Conservation (phyloP, 2,113 vertebrate species). For the Sander vitreus region DNA sequence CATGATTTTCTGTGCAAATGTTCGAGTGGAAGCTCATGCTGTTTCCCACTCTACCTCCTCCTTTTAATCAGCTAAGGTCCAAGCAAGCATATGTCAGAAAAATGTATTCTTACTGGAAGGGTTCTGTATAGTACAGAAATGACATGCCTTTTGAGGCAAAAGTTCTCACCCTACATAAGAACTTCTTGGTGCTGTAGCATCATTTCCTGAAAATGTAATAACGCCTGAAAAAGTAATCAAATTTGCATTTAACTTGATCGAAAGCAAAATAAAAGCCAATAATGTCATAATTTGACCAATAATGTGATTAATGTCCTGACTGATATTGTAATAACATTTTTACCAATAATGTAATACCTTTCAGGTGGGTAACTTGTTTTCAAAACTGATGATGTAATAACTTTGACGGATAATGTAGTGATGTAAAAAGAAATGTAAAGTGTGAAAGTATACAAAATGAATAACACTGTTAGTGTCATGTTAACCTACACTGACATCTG, state of each 20-base stretch:
- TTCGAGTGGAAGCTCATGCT: slow-evolving; percentile 13
- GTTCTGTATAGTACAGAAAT: slow-evolving; percentile 1
- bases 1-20: slow-evolving; percentile 46
- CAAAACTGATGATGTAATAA: background rate
- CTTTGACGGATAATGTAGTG: too few species aligned
- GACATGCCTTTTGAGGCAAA: background rate
- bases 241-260: background rate
- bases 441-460: too few species aligned
- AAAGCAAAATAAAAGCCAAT: background rate
- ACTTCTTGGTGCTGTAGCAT: background rate
- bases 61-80: slow-evolving; percentile 30
- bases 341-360: too few species aligned
- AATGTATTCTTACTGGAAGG: background rate
- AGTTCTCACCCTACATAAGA: background rate
- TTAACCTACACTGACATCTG: background rate
- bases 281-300: background rate
- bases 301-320: background rate
- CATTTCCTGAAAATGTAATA: too few species aligned
- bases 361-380: too few species aligned
- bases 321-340: background rate
- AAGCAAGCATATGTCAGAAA: slow-evolving; percentile 16
- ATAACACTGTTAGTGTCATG: too few species aligned
- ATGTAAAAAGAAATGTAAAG: too few species aligned
- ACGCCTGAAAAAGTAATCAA: too few species aligned
- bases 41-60: slow-evolving; percentile 25